These are phyloP conservation scores for Myoxocephalus aenaeus DNA, from an alignment of 2,797 vertebrate species.

Conservation along the genomic window DNA sequence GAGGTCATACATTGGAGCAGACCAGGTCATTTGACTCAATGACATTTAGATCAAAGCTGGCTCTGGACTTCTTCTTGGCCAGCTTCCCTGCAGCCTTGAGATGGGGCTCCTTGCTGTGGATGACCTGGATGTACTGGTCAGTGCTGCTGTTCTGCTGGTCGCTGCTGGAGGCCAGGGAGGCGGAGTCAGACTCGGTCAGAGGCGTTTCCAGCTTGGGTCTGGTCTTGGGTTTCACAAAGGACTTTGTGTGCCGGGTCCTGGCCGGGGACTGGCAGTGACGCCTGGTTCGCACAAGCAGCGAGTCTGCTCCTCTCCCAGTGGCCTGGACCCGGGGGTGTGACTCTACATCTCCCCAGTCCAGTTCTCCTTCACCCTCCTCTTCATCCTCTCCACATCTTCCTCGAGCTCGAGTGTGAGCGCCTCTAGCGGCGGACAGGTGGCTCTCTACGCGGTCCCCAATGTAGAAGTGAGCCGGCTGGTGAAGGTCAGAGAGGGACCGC, in stretches of 20 bases:
- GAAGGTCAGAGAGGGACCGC: constrained; percentile 86
- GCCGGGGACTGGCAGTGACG: constrained; percentile 46
- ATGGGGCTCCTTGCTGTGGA: constrained; percentile 87
- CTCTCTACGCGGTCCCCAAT: constrained; percentile 81
- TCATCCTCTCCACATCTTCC: constrained; percentile 69
- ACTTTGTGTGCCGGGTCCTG: constrained; percentile 70
- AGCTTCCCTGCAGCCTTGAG: constrained; percentile 80
- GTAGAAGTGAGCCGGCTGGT: constrained; percentile 84
- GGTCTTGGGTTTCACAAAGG: constrained; percentile 79
- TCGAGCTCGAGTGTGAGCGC: constrained; percentile 40
- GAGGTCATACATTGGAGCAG: constrained; percentile 90
- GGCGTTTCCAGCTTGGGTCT: constrained; percentile 83
- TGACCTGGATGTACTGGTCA: constrained; percentile 92
- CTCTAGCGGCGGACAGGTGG: constrained; percentile 72
- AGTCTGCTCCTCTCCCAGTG: constrained; percentile 72
- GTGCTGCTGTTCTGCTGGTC: constrained; percentile 93
- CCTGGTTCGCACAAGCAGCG: constrained; percentile 50
- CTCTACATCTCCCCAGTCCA: constrained; percentile 71
- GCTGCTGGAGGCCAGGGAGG: constrained; percentile 91
- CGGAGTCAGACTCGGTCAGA: constrained; percentile 91
- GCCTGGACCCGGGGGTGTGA: constrained; percentile 72
- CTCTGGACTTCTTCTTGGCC: constrained; percentile 84
- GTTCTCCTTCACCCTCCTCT: constrained; percentile 73
- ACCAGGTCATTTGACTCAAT: constrained; percentile 85
- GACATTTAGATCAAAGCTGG: constrained; percentile 71